Conservation (phyloP, 2,888 invertebrate species). For the Dicroscelio sp. region DNA sequence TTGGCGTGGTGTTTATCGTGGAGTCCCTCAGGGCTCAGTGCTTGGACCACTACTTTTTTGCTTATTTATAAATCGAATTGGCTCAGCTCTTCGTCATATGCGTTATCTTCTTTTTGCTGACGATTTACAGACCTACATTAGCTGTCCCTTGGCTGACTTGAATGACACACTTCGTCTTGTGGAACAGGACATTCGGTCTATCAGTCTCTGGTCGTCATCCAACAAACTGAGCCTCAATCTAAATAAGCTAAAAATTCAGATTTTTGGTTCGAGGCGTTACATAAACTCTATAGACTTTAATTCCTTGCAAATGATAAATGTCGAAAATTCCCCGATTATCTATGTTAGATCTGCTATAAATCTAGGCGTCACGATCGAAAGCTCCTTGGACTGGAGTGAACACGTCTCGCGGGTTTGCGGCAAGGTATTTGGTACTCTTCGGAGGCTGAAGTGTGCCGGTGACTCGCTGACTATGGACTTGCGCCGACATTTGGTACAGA, state of each 20-base stretch:
- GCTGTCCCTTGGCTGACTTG: background rate
- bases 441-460: background rate
- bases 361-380: background rate
- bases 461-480: background rate
- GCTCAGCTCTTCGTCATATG: background rate
- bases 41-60: background rate
- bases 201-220: background rate
- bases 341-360: background rate
- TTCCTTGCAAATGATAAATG: background rate
- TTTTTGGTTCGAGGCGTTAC: background rate
- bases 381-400: background rate
- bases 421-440: background rate
- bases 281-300: background rate
- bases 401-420: background rate
- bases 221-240: background rate
- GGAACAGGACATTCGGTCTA: background rate
- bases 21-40: constrained; percentile 17
- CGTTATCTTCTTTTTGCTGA: background rate
- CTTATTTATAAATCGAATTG: background rate
- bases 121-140: background rate
- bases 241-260: background rate
- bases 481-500: background rate
- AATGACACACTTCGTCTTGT: background rate
- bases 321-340: background rate
- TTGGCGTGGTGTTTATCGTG: background rate